Conservation (phyloP, 2,888 invertebrate species). For the Limnephilus marmoratus region DNA sequence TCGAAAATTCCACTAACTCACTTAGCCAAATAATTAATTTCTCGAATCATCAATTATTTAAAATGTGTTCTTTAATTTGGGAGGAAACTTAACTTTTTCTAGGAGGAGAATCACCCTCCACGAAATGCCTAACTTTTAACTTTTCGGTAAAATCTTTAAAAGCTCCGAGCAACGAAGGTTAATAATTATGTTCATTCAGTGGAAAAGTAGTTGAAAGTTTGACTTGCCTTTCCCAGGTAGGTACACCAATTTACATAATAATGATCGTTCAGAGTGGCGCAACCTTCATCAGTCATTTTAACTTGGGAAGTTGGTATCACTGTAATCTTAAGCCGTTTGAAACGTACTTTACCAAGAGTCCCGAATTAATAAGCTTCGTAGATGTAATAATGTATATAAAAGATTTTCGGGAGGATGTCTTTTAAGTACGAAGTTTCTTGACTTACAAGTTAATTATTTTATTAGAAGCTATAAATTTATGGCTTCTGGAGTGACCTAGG, state of each 20-base stretch:
- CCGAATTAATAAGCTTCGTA: neutral
- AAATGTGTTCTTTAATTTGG: constrained; percentile 34
- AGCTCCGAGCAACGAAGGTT: neutral
- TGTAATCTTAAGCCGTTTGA: constrained; percentile 14
- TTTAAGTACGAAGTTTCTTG: too few relatives aligned
- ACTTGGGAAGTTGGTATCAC: constrained; percentile 19
- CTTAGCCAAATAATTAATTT: constrained; percentile 17
- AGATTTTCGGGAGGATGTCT: too few relatives aligned
- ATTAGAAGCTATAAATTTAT: too few relatives aligned
- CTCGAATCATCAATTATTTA: constrained; percentile 40
- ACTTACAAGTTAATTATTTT: too few relatives aligned
- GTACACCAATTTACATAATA: constrained; percentile 27
- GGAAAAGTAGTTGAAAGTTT: constrained; percentile 37
- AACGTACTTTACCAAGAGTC: neutral
- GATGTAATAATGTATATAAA: too few relatives aligned
- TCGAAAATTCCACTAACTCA: neutral
- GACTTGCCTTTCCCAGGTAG: constrained; percentile 21
- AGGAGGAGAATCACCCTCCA: neutral
- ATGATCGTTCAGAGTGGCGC: constrained; percentile 1
- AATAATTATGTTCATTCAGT: constrained; percentile 35
- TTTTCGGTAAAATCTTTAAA: constrained; percentile 37
- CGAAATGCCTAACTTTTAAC: constrained; percentile 31
- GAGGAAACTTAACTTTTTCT: constrained; percentile 16
- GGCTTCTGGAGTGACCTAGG: too few relatives aligned
- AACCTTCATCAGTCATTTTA: constrained; percentile 18